A percentile compares a stretch with the other conserved stretches of the same genome.
phyloP scores from a whole-genome alignment of 2,888 invertebrate genomes.

The Galerucella calmariensis region DNA sequence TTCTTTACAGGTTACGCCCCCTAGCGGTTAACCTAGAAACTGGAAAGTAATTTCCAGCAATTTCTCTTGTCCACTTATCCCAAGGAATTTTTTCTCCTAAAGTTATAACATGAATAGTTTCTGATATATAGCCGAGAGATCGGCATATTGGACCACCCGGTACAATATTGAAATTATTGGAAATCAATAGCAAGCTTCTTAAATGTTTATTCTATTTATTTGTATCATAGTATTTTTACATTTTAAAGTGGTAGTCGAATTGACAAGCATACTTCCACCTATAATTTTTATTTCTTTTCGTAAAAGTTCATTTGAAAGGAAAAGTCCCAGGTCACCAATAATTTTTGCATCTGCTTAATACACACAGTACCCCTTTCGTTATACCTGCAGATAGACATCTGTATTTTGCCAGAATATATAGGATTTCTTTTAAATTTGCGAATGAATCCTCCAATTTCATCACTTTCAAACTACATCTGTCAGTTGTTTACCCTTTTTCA shows the following conservation, averaged over 20 bases:
- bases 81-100: no score
- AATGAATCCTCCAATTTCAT: constrained; percentile 48
- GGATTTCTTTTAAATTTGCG: constrained; percentile 57
- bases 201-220: not conserved
- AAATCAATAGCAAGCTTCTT: no score
- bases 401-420: constrained; percentile 58
- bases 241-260: constrained; percentile 32
- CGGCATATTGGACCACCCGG: no score
- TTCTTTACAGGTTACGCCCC: no score
- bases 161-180: no score
- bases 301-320: constrained; percentile 42
- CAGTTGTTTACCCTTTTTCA: constrained; percentile 52
- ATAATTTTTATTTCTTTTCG: constrained; percentile 26
- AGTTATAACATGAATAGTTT: no score
- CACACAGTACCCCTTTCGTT: constrained; percentile 48
- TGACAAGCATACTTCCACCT: constrained; percentile 13
- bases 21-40: no score
- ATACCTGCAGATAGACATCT: constrained; percentile 54
- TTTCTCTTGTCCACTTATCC: no score
- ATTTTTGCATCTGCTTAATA: constrained; percentile 53
- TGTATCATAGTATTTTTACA: not conserved
- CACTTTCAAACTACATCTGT: constrained; percentile 49
- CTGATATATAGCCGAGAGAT: no score
- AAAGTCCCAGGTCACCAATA: constrained; percentile 43
- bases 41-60: no score